These are phyloP conservation scores for Pelodytes ibericus DNA, from an alignment of 2,797 vertebrate species.

Conservation along the genomic window DNA sequence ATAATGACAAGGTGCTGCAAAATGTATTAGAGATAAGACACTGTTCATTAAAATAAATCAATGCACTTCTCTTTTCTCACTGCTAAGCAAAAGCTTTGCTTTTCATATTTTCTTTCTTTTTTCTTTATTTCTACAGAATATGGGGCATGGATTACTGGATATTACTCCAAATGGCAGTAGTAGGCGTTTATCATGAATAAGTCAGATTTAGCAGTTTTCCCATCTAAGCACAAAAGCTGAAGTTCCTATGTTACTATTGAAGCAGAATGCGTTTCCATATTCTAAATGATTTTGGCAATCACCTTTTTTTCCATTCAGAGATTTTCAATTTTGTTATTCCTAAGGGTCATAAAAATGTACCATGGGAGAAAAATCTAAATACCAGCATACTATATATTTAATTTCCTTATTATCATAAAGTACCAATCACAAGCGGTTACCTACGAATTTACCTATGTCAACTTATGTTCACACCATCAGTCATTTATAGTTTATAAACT, in stretches of 20 bases:
- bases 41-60: constrained; percentile 43
- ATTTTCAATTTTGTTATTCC: constrained; percentile 1
- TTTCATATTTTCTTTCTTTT: constrained; percentile 9
- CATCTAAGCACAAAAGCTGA: constrained; percentile 17
- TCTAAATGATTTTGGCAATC: neutral
- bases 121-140: neutral
- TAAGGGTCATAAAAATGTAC: neutral
- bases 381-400: too few relatives aligned
- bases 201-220: constrained; percentile 8
- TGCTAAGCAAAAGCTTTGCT: neutral
- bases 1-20: constrained; percentile 7
- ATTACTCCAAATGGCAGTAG: constrained; percentile 5
- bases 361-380: neutral
- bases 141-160: too few relatives aligned
- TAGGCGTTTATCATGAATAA: constrained; percentile 23
- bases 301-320: neutral
- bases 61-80: constrained; percentile 15
- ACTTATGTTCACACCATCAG: too few relatives aligned
- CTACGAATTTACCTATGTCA: too few relatives aligned
- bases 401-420: too few relatives aligned
- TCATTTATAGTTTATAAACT: too few relatives aligned
- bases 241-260: neutral
- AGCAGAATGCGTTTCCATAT: neutral
- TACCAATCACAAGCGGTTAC: too few relatives aligned
- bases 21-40: constrained; percentile 19